phyloP scores from a whole-genome alignment of 1,140 invertebrate genomes.

The Tribolium castaneum region DNA sequence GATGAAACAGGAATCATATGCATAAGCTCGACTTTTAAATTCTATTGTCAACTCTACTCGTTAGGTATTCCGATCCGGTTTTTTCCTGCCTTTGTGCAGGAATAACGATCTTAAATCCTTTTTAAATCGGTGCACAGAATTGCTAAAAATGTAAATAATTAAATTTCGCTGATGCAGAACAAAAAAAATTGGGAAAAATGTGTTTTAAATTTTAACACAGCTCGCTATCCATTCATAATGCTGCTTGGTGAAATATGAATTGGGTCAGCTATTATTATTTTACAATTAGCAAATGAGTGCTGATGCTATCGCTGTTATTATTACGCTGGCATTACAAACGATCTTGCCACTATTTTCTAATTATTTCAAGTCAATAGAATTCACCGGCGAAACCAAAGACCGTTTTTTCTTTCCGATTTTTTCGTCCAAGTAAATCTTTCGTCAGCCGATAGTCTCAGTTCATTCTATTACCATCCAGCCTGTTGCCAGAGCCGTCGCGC shows the following conservation, averaged over 20 bases:
- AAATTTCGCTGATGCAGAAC: no score
- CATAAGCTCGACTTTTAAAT: neutral
- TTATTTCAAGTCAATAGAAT: no score
- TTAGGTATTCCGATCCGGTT: neutral
- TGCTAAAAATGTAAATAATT: no score
- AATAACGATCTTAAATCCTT: neutral
- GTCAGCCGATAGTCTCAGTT: neutral
- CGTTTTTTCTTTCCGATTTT: neutral
- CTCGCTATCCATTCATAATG: neutral
- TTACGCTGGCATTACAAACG: neutral
- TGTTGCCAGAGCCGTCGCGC: conserved; percentile 30
- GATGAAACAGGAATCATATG: neutral
- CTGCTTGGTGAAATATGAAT: neutral
- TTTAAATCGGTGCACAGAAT: no score
- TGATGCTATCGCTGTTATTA: neutral
- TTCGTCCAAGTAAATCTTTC: conserved; percentile 24
- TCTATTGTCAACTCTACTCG: neutral
- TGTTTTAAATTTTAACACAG: neutral
- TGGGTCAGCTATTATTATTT: neutral
- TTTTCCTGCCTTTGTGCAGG: neutral
- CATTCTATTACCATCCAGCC: conserved; percentile 37
- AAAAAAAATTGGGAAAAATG: neutral
- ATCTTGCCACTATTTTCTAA: no score
- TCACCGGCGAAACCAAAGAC: no score
- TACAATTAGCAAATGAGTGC: neutral